Evolutionary conservation across 2,888 invertebrate species (phyloP).

Genomic region (Neoitamus cyanurus): DNA sequence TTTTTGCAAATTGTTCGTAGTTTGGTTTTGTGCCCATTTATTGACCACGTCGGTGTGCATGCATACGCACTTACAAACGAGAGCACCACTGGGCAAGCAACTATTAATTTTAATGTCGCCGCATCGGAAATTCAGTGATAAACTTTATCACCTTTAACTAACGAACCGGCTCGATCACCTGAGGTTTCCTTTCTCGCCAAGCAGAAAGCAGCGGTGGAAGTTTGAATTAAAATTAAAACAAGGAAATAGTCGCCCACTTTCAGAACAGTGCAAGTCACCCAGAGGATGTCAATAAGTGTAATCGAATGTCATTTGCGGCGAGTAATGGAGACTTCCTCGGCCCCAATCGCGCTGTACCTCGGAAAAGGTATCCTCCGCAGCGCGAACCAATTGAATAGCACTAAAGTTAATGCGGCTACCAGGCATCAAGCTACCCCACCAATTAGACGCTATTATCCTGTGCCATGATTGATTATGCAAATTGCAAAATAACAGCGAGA

Average conservation of each 20-base stretch:
- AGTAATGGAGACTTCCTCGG: background rate
- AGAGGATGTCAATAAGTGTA: background rate
- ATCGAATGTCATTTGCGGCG: slow-evolving; percentile 3
- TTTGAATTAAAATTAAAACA: slow-evolving; percentile 3
- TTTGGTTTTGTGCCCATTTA: background rate
- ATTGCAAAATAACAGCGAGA: slow-evolving; percentile 24
- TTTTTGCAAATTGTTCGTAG: background rate
- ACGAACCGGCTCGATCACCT: background rate
- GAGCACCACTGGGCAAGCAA: background rate
- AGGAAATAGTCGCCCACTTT: slow-evolving; percentile 28
- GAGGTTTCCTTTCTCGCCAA: background rate
- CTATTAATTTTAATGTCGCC: background rate
- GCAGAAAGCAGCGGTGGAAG: background rate
- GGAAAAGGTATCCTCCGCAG: background rate
- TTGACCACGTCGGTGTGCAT: background rate
- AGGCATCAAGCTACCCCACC: background rate
- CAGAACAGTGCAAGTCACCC: background rate
- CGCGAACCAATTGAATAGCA: background rate
- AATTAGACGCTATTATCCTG: slow-evolving; percentile 32
- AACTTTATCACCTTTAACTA: background rate
- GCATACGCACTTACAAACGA: background rate
- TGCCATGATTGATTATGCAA: slow-evolving; percentile 40
- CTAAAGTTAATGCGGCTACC: background rate
- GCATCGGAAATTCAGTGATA: background rate
- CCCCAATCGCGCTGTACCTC: background rate